A percentile compares a stretch with the other conserved stretches of the same genome.
These are phyloP conservation scores for Psephotus haematonotus DNA, from an alignment of 2,113 vertebrate species.

Conservation along the genomic window DNA sequence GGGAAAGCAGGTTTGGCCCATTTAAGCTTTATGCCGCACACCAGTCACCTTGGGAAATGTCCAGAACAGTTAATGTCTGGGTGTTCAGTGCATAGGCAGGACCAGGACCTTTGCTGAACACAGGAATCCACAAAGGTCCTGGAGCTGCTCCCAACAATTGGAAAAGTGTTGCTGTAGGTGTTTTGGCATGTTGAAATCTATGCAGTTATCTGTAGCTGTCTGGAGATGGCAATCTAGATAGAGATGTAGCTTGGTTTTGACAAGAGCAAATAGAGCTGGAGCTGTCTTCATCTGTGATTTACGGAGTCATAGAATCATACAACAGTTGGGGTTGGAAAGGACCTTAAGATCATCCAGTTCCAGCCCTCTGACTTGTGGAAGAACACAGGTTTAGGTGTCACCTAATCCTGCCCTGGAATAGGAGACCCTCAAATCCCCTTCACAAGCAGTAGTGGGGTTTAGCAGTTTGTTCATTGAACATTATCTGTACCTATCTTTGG, in stretches of 20 bases:
- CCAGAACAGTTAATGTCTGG: background rate
- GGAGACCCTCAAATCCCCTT: background rate
- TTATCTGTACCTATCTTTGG: background rate
- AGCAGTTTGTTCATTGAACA: background rate
- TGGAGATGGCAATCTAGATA: background rate
- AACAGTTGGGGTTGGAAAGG: background rate
- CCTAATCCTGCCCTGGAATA: background rate
- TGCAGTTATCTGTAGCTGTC: background rate
- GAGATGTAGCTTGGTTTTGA: background rate
- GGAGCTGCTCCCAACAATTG: background rate
- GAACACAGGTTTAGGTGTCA: background rate
- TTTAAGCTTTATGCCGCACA: background rate
- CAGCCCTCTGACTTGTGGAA: background rate
- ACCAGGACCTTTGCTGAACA: background rate
- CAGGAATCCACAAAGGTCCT: background rate
- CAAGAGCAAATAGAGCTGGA: background rate
- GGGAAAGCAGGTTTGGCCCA: background rate
- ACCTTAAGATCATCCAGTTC: background rate
- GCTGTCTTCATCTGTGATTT: background rate
- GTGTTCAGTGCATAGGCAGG: background rate
- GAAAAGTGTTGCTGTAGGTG: background rate
- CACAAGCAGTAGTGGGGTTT: background rate
- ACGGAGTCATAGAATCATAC: background rate
- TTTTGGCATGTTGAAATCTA: background rate
- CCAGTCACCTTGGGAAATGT: no score